Evolutionary conservation across 2,113 vertebrate genomes (phyloP).

Genomic region (Podarcis muralis): DNA sequence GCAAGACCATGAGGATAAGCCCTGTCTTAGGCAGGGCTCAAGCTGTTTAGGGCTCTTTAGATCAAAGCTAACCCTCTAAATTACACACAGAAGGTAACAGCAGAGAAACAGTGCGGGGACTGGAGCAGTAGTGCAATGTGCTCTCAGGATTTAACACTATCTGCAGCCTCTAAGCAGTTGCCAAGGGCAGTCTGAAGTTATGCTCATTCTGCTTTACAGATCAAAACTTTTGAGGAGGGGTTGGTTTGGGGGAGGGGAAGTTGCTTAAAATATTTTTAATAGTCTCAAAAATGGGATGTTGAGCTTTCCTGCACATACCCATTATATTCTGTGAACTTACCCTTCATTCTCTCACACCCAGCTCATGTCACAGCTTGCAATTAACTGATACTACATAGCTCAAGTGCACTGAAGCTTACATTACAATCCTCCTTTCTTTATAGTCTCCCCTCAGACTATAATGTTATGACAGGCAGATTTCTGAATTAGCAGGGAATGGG

Average conservation of each 20-base stretch:
- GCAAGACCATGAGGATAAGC: neutral
- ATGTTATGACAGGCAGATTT: conserved; percentile 5
- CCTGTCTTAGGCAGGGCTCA: neutral
- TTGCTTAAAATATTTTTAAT: neutral
- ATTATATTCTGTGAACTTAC: conserved; percentile 6
- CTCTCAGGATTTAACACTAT: neutral
- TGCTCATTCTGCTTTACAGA: neutral
- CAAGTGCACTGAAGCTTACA: conserved; percentile 19
- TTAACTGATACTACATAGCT: conserved; percentile 6
- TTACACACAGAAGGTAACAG: neutral
- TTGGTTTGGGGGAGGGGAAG: too few relatives aligned
- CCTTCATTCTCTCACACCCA: neutral
- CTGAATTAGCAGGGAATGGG: neutral
- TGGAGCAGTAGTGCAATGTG: neutral
- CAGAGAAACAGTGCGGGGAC: neutral
- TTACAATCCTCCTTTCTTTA: conserved; percentile 5
- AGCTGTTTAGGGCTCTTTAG: neutral
- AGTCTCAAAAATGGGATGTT: neutral
- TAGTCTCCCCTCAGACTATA: neutral
- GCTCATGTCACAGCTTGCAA: neutral
- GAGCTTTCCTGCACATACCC: conserved; percentile 18
- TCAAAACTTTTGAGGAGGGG: neutral
- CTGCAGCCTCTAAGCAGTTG: neutral
- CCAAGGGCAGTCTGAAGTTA: neutral
- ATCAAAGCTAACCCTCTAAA: neutral